These are phyloP conservation scores for Sander lucioperca DNA, from an alignment of 2,113 vertebrate species.

Conservation along the genomic window DNA sequence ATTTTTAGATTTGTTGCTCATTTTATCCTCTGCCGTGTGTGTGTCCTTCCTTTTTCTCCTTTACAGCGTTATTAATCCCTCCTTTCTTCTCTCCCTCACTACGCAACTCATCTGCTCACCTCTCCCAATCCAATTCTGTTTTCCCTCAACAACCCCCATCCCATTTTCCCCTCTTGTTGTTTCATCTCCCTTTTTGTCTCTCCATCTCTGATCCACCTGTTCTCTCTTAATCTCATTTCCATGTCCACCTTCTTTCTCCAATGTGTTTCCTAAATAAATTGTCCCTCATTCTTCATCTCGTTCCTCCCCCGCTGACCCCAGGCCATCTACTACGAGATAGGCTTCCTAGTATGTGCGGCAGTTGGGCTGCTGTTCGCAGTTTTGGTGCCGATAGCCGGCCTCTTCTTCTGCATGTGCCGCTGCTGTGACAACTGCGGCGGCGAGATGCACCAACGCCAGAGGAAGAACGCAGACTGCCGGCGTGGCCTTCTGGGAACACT, in stretches of 20 bases:
- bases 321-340: slow-evolving; percentile 92
- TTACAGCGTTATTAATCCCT: slow-evolving; percentile 30
- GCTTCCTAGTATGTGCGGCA: slow-evolving; percentile 87
- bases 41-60: slow-evolving; percentile 28
- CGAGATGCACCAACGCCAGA: slow-evolving; percentile 97
- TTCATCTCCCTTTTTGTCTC: slow-evolving; percentile 10
- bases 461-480: slow-evolving; percentile 91
- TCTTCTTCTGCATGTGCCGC: slow-evolving; percentile 94
- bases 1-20: slow-evolving; percentile 61
- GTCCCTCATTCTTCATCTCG: slow-evolving; percentile 3
- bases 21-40: slow-evolving; percentile 53
- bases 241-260: background rate
- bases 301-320: slow-evolving; percentile 67
- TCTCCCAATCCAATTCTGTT: slow-evolving; percentile 10
- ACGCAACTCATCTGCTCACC: slow-evolving; percentile 11
- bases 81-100: slow-evolving; percentile 38
- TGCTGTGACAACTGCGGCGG: slow-evolving; percentile 98
- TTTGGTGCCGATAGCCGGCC: slow-evolving; percentile 90
- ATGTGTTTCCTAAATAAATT: slow-evolving; percentile 5
- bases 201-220: background rate
- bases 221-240: background rate
- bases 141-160: background rate
- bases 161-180: background rate
- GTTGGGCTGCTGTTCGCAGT: slow-evolving; percentile 91
- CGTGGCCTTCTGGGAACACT: slow-evolving; percentile 83